Evolutionary conservation across 2,888 invertebrate genomes (phyloP).

Genomic region (Cybosia mesomella): DNA sequence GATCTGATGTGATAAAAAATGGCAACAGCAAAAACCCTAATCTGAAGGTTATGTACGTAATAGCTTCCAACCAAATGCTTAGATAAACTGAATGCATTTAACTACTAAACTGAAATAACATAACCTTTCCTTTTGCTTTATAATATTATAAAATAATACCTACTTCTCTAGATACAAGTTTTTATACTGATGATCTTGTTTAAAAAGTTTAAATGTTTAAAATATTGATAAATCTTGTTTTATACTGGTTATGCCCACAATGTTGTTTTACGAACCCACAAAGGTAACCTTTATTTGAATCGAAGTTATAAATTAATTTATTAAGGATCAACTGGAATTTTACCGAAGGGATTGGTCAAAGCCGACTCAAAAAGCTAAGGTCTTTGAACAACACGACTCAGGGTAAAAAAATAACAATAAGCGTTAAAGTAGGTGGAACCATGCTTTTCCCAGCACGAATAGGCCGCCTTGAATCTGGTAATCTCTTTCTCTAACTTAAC

Average conservation of each 20-base stretch:
- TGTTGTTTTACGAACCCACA: background rate
- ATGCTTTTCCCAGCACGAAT: background rate
- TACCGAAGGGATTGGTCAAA: background rate
- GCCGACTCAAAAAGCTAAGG: background rate
- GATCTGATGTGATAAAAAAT: too few species aligned
- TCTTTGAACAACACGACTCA: background rate
- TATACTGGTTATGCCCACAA: background rate
- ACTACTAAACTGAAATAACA: background rate
- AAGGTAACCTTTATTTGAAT: background rate
- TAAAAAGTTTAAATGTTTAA: too few species aligned
- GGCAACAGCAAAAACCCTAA: too few species aligned
- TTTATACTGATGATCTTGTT: background rate
- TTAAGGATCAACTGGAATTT: slow-evolving; percentile 1
- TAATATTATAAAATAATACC: background rate
- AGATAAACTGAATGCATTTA: background rate
- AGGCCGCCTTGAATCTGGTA: background rate
- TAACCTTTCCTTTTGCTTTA: background rate
- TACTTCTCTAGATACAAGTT: background rate
- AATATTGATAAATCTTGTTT: slow-evolving; percentile 4
- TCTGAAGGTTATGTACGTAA: too few species aligned
- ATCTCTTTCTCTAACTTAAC: background rate
- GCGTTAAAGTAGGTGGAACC: background rate
- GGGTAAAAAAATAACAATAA: slow-evolving; percentile 9
- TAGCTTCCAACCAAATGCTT: too few species aligned
- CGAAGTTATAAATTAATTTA: background rate